Percentiles rank a stretch among this genome's conserved stretches.
phyloP scores from a whole-genome alignment of 2,113 vertebrate species.

The Hirundichthys speculiger region DNA sequence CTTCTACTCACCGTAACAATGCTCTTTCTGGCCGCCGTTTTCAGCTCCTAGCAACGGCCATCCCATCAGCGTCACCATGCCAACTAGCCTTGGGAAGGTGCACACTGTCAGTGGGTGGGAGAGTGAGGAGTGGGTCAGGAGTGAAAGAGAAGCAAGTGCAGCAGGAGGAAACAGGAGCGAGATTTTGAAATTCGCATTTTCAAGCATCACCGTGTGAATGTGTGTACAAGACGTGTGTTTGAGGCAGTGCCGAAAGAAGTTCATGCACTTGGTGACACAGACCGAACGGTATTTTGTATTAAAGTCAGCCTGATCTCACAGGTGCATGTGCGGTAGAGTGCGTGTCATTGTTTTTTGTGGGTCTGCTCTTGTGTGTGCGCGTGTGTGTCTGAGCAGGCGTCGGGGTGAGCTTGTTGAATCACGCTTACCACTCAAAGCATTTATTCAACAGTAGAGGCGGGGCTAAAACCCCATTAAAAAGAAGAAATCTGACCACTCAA shows the following conservation, averaged over 20 bases:
- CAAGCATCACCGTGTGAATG: constrained; percentile 31
- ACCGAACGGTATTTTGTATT: constrained; percentile 43
- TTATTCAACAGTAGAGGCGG: constrained; percentile 54
- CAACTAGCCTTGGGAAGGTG: constrained; percentile 75
- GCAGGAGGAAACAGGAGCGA: constrained; percentile 34
- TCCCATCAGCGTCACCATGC: constrained; percentile 69
- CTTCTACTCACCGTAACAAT: constrained; percentile 90
- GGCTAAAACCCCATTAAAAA: constrained; percentile 44
- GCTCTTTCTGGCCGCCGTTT: constrained; percentile 87
- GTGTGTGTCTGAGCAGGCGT: constrained; percentile 47
- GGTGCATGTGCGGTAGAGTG: constrained; percentile 42
- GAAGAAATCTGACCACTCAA: constrained; percentile 44
- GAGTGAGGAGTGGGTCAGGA: constrained; percentile 19
- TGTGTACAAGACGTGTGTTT: constrained; percentile 24
- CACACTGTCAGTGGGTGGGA: constrained; percentile 42
- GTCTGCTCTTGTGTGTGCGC: constrained; percentile 25
- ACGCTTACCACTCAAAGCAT: constrained; percentile 65
- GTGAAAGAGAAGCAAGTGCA: no score
- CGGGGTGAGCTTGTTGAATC: constrained; percentile 59
- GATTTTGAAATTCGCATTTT: constrained; percentile 52
- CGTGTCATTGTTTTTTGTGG: constrained; percentile 43
- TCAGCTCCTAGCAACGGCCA: constrained; percentile 89
- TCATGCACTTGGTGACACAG: constrained; percentile 48
- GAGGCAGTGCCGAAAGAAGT: constrained; percentile 37
- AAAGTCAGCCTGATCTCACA: constrained; percentile 45